These are phyloP conservation scores for Platyrinchus mystaceus DNA, from an alignment of 2,797 vertebrate genomes.

Conservation along the genomic window DNA sequence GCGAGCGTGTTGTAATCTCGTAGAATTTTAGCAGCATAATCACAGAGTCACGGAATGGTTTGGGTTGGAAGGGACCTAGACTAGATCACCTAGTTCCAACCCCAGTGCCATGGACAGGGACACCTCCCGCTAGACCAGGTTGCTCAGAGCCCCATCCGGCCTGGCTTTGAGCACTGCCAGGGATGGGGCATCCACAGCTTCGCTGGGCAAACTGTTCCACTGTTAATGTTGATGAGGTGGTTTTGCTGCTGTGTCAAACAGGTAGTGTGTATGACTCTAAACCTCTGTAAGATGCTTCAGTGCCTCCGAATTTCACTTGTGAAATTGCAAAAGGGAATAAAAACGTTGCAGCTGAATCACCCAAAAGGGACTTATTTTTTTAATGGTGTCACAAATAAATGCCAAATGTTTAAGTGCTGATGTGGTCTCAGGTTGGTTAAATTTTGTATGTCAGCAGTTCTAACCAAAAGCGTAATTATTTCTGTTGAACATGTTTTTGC, in stretches of 20 bases:
- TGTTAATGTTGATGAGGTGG: too few relatives aligned
- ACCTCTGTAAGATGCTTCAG: background rate
- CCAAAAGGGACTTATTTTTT: background rate
- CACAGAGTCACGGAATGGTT: background rate
- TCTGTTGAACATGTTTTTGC: background rate
- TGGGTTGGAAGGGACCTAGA: background rate
- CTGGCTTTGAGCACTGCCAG: background rate
- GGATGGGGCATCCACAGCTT: background rate
- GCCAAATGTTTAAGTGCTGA: background rate
- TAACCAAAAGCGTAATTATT: background rate
- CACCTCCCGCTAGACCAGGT: too few relatives aligned
- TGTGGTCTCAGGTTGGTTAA: background rate
- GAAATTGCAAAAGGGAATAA: background rate
- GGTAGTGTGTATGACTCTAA: too few relatives aligned
- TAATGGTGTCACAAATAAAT: background rate
- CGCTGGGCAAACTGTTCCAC: background rate
- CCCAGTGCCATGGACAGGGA: rapidly evolving
- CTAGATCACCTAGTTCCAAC: background rate
- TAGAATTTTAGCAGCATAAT: rapidly evolving
- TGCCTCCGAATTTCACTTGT: background rate
- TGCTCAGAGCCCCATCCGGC: background rate
- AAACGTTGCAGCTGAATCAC: background rate
- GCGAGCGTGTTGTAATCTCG: background rate
- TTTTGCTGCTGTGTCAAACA: rapidly evolving
- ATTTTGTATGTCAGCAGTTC: rapidly evolving